Conservation (phyloP, 2,888 invertebrate species). For the Ochropacha duplaris region DNA sequence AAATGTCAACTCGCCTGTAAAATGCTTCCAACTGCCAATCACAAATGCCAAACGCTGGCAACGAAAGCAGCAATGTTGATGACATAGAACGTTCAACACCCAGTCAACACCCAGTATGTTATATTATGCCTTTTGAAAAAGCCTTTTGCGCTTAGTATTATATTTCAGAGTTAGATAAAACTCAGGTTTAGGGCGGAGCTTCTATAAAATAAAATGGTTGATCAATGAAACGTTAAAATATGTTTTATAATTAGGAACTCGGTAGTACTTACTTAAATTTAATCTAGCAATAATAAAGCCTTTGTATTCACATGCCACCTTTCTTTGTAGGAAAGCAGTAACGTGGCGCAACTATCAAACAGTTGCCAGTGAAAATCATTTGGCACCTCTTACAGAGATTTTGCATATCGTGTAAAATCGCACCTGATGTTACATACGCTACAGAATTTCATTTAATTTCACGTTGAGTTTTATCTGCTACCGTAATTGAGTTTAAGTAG, state of each 20-base stretch:
- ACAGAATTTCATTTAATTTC: neutral
- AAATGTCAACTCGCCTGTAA: no score
- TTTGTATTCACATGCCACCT: constrained; percentile 18
- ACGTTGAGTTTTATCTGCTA: neutral
- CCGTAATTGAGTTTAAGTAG: neutral
- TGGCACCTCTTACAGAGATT: constrained; percentile 3
- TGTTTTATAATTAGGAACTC: neutral
- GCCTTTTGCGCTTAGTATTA: no score
- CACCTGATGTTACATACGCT: neutral
- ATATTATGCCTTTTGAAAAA: no score
- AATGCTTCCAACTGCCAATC: no score
- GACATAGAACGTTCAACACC: no score
- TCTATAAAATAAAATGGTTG: no score
- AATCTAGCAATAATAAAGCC: neutral
- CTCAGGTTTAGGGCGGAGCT: no score
- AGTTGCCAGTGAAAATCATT: constrained; percentile 17
- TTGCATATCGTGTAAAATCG: neutral
- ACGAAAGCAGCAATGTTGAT: no score
- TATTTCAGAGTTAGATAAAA: no score
- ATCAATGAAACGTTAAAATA: neutral
- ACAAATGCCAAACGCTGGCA: no score
- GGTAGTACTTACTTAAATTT: neutral
- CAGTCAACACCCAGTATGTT: no score
- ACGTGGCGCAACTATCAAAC: constrained; percentile 19
- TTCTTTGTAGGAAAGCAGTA: constrained; percentile 19